Conservation (phyloP, 2,797 vertebrate species). For the Lophius americanus region DNA sequence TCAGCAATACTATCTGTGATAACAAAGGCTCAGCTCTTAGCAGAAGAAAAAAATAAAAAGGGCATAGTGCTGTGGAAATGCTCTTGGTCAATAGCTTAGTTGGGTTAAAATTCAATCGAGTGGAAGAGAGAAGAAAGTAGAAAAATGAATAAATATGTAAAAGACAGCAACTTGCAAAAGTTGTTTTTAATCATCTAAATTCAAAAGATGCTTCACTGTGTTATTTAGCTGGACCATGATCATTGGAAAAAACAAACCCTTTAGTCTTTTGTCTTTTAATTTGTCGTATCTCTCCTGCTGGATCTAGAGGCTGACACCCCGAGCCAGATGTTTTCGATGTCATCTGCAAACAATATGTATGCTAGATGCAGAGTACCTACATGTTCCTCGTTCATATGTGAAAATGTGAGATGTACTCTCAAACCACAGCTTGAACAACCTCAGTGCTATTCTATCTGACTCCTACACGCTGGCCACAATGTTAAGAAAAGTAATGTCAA, state of each 20-base stretch:
- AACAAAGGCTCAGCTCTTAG: constrained; percentile 1
- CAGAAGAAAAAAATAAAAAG: constrained; percentile 34
- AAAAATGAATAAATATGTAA: constrained; percentile 25
- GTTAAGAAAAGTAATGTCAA: too few species aligned
- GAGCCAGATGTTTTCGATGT: background rate
- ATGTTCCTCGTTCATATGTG: background rate
- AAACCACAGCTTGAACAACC: background rate
- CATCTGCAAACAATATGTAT: constrained; percentile 7
- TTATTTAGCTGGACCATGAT: background rate
- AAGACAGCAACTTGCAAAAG: background rate
- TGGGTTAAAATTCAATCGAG: constrained; percentile 78
- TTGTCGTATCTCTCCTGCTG: background rate
- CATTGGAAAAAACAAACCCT: background rate
- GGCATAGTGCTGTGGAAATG: constrained; percentile 44
- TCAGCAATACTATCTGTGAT: background rate
- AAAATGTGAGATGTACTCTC: background rate
- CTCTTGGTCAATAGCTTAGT: constrained; percentile 67
- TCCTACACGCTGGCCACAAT: background rate
- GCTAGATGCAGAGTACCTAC: constrained; percentile 2
- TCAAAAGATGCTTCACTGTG: background rate
- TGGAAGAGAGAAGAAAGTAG: constrained; percentile 55
- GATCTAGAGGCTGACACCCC: constrained; percentile 3
- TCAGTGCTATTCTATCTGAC: constrained; percentile 14
- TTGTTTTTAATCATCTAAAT: constrained; percentile 9
- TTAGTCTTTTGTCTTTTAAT: constrained; percentile 6